phyloP scores from a whole-genome alignment of 37 sponge, comb jelly and placozoan species.

The Halichondria panicea region DNA sequence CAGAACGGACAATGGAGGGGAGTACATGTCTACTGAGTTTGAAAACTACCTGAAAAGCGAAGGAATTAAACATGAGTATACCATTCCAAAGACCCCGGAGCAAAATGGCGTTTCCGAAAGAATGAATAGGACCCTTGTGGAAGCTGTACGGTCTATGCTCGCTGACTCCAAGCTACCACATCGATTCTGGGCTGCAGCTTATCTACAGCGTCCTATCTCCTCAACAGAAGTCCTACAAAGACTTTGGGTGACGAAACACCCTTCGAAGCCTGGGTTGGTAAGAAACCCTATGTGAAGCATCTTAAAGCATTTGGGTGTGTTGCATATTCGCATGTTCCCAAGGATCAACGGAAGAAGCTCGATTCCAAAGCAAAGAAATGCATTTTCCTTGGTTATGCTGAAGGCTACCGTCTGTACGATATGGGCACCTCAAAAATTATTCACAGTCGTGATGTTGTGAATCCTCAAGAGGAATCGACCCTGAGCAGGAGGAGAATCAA shows the following conservation, averaged over 20 bases:
- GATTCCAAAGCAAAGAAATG: slow-evolving; percentile 52
- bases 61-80: slow-evolving; percentile 39
- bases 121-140: slow-evolving; percentile 63
- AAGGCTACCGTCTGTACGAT: slow-evolving; percentile 61
- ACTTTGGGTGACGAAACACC: slow-evolving; percentile 17
- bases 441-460: slow-evolving; percentile 60
- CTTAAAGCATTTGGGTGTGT: slow-evolving; percentile 46
- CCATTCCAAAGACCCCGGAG: slow-evolving; percentile 51
- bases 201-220: slow-evolving; percentile 50
- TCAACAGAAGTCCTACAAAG: slow-evolving; percentile 52
- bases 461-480: slow-evolving; percentile 22
- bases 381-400: slow-evolving; percentile 41
- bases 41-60: slow-evolving; percentile 39
- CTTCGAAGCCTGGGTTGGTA: slow-evolving; percentile 36
- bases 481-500: slow-evolving; percentile 13
- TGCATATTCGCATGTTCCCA: slow-evolving; percentile 40
- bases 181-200: slow-evolving; percentile 36
- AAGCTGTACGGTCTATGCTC: slow-evolving; percentile 67
- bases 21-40: slow-evolving; percentile 57
- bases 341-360: slow-evolving; percentile 48
- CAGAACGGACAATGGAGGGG: slow-evolving; percentile 61
- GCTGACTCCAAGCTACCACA: slow-evolving; percentile 38
- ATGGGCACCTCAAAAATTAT: slow-evolving; percentile 9
- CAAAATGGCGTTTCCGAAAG: slow-evolving; percentile 48
- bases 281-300: slow-evolving; percentile 24